Percentiles rank a stretch among this genome's conserved stretches.
Evolutionary conservation across 2,113 vertebrate species (phyloP).

Genomic region (Crotophaga sulcirostris): DNA sequence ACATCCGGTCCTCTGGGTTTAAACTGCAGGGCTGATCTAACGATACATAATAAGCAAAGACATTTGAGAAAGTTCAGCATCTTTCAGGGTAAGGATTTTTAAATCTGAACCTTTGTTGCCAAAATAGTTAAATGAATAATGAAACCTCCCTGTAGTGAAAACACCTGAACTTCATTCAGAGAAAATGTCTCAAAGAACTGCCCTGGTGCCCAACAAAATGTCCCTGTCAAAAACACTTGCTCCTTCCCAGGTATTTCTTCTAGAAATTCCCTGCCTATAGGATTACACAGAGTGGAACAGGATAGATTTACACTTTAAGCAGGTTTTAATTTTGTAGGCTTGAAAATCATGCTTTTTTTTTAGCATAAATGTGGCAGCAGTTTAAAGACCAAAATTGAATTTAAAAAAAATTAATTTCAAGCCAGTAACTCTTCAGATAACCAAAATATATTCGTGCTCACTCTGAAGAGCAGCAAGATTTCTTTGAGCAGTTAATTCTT

Average conservation of each 20-base stretch:
- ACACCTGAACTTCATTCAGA: slow-evolving; percentile 54
- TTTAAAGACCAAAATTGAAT: background rate
- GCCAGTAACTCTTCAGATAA: slow-evolving; percentile 23
- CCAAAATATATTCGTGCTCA: slow-evolving; percentile 1
- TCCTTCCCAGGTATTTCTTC: slow-evolving; percentile 35
- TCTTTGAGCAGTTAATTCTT: background rate
- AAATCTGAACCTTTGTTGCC: slow-evolving; percentile 50
- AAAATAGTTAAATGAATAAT: slow-evolving; percentile 51
- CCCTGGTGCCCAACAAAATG: background rate
- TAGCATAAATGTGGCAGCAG: background rate
- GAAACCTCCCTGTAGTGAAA: slow-evolving; percentile 35
- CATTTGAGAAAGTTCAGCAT: slow-evolving; percentile 8
- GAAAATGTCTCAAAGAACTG: slow-evolving; percentile 21
- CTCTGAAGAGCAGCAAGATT: background rate
- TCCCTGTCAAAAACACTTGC: background rate
- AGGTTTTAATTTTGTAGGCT: background rate
- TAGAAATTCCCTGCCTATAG: slow-evolving; percentile 38
- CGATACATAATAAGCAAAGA: slow-evolving; percentile 9
- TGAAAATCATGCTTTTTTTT: slow-evolving; percentile 12
- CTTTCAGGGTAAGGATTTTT: slow-evolving; percentile 31
- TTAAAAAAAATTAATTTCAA: background rate
- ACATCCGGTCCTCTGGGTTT: background rate
- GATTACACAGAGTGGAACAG: background rate
- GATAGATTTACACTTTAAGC: background rate
- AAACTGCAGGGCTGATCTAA: background rate